Evolutionary conservation across 2,113 vertebrate genomes (phyloP).

Genomic region (Sinocyclocheilus anshuiensis): DNA sequence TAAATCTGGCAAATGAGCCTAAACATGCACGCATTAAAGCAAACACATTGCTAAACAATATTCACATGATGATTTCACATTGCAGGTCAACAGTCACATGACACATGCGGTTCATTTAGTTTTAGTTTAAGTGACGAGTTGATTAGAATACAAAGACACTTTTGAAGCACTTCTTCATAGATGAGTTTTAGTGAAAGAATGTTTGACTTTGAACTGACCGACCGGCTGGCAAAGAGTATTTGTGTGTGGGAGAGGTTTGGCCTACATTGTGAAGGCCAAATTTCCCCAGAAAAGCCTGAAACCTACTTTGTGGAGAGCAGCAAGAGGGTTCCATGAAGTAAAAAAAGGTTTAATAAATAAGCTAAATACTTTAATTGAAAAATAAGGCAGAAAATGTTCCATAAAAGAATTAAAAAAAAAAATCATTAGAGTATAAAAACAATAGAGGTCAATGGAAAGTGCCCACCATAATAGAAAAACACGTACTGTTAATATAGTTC

Average conservation of each 20-base stretch:
- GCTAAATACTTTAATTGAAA: background rate
- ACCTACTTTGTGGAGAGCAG: background rate
- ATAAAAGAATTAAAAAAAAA: background rate
- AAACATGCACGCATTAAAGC: slow-evolving; percentile 1
- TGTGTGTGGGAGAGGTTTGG: background rate
- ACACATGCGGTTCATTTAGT: background rate
- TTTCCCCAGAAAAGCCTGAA: background rate
- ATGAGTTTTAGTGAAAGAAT: background rate
- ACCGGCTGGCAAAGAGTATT: background rate
- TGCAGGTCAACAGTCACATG: slow-evolving; percentile 15
- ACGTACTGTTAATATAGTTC: background rate
- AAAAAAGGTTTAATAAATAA: background rate
- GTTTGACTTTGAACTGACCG: background rate
- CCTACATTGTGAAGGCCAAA: background rate
- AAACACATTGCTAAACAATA: background rate
- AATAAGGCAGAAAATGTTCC: background rate
- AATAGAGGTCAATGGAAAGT: background rate
- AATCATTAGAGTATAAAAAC: background rate
- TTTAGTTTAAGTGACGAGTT: background rate
- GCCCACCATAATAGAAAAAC: background rate
- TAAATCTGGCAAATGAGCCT: slow-evolving; percentile 59
- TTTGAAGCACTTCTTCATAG: background rate
- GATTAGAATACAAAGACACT: background rate
- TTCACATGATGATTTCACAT: slow-evolving; percentile 28
- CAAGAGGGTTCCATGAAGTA: background rate